Conservation (phyloP, 2,888 invertebrate genomes). For the Apantesis nais region DNA sequence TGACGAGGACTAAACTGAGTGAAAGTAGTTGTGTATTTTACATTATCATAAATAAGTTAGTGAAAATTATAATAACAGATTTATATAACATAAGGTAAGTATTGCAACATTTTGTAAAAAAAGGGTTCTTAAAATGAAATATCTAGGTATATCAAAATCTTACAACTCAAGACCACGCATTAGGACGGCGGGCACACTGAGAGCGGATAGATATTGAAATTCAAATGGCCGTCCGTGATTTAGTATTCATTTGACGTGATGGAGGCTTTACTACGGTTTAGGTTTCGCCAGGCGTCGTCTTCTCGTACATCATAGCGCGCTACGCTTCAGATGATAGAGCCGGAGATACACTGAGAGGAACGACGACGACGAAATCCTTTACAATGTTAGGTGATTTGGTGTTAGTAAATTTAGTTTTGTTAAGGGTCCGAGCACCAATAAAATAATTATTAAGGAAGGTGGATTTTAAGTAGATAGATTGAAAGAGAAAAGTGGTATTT, state of each 20-base stretch:
- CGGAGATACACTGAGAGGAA: constrained; percentile 47
- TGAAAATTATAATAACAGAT: not conserved
- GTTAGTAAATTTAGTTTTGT: not conserved
- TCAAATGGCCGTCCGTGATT: constrained; percentile 82
- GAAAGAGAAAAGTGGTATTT: not conserved
- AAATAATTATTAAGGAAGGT: not conserved
- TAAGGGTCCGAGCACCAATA: not conserved
- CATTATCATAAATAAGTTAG: not conserved
- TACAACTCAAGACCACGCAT: constrained; percentile 47
- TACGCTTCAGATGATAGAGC: constrained; percentile 67
- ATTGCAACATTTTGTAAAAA: not conserved
- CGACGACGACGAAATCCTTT: too few species aligned
- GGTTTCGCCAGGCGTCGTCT: constrained; percentile 84
- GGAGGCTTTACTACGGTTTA: constrained; percentile 83
- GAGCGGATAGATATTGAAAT: constrained; percentile 81
- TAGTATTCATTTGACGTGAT: constrained; percentile 85
- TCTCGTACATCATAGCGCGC: constrained; percentile 84
- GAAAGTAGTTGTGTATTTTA: not conserved
- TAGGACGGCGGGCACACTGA: constrained; percentile 54
- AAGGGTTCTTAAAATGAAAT: not conserved
- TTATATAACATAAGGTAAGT: not conserved
- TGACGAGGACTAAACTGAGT: not conserved
- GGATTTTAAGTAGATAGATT: not conserved
- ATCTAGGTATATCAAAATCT: constrained; percentile 42
- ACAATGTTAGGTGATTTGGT: too few species aligned